Evolutionary conservation across 1,140 invertebrate genomes (phyloP), one percentile per base, ranked within the genome.

Genomic region (Aphidius ervi): DNA sequence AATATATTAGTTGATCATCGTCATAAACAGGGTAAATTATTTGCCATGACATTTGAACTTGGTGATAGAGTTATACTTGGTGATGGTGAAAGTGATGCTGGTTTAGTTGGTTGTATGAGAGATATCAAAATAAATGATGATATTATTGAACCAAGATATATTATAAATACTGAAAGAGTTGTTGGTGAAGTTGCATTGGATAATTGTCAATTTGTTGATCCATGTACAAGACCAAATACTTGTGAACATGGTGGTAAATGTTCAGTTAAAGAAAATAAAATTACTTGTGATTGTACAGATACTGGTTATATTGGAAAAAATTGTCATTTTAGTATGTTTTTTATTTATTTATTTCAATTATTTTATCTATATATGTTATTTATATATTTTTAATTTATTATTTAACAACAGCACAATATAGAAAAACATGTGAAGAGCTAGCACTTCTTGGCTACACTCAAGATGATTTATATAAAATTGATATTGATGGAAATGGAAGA

Each of bases 161-260:
- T 96, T 5, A 86, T 95, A 16, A 89, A 91, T 66, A 91, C 90
- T 4, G 86, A 91, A 65, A 78, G 88, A 67, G 86, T 90, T 5
- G 87, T 92, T 5, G 92, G 92, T 9, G 91, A 94, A 78, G 89
- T 97, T 1, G 91, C 91, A 0, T 81, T 96, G 54, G 94, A 97
- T 68, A 93, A 95, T 67, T 97, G 94, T 75, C 86, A 90, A 64
- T 90, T 96, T 64, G 88, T 95, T 0, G 91, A 96, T 80, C 91
- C 94, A 0, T 97, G 94, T 70, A 87, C 87, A 48, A 79, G 90
- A 58, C 92, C 92, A 1, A 92, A 93, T 65, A 93, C 92, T 46
- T 97, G 94, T 71, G 91, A 96, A 73, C 93, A 97, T 71, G 91
- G 88, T 4, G 93, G 93, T 1, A 88, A 89, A 67, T 97, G 94